These are phyloP conservation scores for Microtus montanus DNA, from an alignment of 2,113 vertebrate species.

Conservation along the genomic window DNA sequence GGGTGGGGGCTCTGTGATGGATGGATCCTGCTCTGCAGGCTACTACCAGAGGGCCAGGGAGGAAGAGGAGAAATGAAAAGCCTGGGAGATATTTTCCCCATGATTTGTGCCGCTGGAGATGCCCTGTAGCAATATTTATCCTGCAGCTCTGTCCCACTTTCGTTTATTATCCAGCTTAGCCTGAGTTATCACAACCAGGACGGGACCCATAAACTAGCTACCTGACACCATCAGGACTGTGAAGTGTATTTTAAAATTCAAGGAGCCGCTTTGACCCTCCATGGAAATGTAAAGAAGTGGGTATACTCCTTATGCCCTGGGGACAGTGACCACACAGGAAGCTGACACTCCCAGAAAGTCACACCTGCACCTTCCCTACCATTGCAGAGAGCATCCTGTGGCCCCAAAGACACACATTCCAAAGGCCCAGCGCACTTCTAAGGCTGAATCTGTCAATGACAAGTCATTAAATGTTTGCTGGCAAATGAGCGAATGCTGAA, in stretches of 20 bases:
- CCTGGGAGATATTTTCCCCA: conserved; percentile 55
- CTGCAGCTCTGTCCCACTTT: conserved; percentile 62
- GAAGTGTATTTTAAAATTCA: conserved; percentile 72
- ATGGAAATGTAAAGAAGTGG: conserved; percentile 43
- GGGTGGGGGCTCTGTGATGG: conserved; percentile 1
- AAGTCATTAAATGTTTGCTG: conserved; percentile 25
- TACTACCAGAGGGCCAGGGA: conserved; percentile 61
- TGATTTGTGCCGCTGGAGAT: conserved; percentile 73
- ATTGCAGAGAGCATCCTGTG: not conserved
- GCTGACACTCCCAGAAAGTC: not conserved
- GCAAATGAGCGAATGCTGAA: conserved; percentile 7
- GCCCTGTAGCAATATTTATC: conserved; percentile 67
- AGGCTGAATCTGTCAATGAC: not conserved
- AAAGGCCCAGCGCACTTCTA: not conserved
- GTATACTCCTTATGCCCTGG: not conserved
- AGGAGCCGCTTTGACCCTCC: conserved; percentile 46
- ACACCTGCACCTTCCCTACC: not conserved
- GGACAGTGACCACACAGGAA: not conserved
- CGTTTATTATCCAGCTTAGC: conserved; percentile 71
- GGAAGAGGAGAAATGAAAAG: conserved; percentile 74
- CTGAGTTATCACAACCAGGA: conserved; percentile 75
- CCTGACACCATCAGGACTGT: conserved; percentile 63
- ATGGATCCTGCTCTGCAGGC: conserved; percentile 54
- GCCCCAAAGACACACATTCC: not conserved
- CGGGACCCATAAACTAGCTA: conserved; percentile 74